phyloP scores from a whole-genome alignment of 2,888 invertebrate species.

The Ceramica pisi region DNA sequence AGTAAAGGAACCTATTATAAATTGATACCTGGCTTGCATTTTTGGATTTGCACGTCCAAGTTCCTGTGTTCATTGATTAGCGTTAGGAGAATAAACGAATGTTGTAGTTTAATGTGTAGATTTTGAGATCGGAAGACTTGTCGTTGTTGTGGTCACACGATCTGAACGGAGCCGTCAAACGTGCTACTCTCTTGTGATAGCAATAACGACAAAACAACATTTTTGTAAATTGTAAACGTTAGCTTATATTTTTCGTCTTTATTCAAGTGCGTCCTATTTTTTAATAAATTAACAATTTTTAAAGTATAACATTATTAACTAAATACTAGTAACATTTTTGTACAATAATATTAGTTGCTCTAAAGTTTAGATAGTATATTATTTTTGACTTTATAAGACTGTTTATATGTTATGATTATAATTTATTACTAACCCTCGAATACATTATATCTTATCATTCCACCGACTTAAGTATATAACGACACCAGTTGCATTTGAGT shows the following conservation, averaged over 20 bases:
- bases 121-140: conserved; percentile 71
- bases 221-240: conserved; percentile 72
- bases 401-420: conserved; percentile 81
- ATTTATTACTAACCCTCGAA: conserved; percentile 83
- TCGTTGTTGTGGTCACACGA: conserved; percentile 71
- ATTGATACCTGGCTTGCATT: conserved; percentile 74
- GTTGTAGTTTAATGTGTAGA: conserved; percentile 68
- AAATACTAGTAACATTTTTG: conserved; percentile 77
- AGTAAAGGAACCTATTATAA: conserved; percentile 52
- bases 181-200: conserved; percentile 65
- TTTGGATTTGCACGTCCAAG: conserved; percentile 83
- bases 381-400: conserved; percentile 86
- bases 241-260: conserved; percentile 71
- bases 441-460: conserved; percentile 84
- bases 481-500: conserved; percentile 84
- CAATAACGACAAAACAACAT: conserved; percentile 65
- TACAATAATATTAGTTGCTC: conserved; percentile 77
- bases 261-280: conserved; percentile 80
- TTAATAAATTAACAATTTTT: conserved; percentile 73
- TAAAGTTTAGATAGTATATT: conserved; percentile 78
- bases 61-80: conserved; percentile 86
- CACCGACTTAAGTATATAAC: conserved; percentile 86
- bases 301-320: conserved; percentile 69
- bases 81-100: conserved; percentile 72
- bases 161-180: conserved; percentile 40